These are phyloP conservation scores for Folsomia manolachei DNA, from an alignment of 2,888 invertebrate genomes.

Conservation along the genomic window DNA sequence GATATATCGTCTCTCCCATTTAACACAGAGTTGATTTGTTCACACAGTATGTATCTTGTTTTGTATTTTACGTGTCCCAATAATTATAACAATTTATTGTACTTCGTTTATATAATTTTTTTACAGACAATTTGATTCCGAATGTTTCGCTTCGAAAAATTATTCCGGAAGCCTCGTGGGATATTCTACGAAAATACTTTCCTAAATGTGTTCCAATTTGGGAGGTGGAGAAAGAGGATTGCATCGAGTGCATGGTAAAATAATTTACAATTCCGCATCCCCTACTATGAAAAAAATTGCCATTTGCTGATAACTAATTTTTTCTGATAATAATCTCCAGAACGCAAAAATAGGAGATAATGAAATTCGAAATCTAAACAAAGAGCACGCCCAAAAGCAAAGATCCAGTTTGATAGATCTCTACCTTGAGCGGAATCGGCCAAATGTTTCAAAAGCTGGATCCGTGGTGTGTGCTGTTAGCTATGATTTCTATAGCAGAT, in stretches of 20 bases:
- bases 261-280: constrained; percentile 10
- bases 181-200: constrained; percentile 57
- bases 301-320: too few relatives aligned
- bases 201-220: constrained; percentile 53
- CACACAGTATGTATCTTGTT: constrained; percentile 54
- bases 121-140: constrained; percentile 53
- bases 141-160: not conserved
- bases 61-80: not conserved
- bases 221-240: constrained; percentile 18
- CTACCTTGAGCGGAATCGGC: constrained; percentile 28
- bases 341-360: constrained; percentile 20
- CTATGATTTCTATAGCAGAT: constrained; percentile 54
- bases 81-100: too few relatives aligned
- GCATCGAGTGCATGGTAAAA: constrained; percentile 41
- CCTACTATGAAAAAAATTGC: too few relatives aligned
- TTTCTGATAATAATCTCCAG: constrained; percentile 21
- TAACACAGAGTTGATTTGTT: constrained; percentile 61
- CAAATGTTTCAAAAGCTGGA: constrained; percentile 32
- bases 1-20: constrained; percentile 55
- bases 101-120: too few relatives aligned
- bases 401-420: constrained; percentile 35
- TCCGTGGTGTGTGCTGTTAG: constrained; percentile 52
- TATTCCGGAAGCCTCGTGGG: not conserved
- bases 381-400: constrained; percentile 39
- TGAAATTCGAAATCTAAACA: constrained; percentile 22